These are phyloP conservation scores for Anomalospiza imberbis DNA, from an alignment of 2,797 vertebrate species.

Conservation along the genomic window DNA sequence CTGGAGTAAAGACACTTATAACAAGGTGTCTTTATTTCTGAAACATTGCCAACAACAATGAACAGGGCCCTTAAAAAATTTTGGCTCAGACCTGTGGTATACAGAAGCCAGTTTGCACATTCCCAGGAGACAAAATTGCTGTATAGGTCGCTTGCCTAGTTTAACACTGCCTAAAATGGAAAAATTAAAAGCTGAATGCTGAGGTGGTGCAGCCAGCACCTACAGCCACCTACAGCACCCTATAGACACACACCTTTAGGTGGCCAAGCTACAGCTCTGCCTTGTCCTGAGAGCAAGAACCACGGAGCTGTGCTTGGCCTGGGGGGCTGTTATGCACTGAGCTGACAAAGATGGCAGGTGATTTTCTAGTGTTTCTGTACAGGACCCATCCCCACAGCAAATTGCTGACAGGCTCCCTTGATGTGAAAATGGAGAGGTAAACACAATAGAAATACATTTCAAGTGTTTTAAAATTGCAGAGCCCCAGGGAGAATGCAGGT, in stretches of 20 bases:
- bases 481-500: neutral
- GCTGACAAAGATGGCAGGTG: neutral
- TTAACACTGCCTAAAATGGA: neutral
- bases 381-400: neutral
- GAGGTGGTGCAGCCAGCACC: neutral
- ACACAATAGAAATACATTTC: neutral
- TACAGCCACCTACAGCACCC: neutral
- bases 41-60: neutral
- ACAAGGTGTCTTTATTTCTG: neutral
- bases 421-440: neutral
- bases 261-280: neutral
- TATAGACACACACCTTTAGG: neutral
- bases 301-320: neutral
- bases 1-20: neutral
- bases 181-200: neutral
- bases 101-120: neutral
- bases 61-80: neutral
- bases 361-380: neutral
- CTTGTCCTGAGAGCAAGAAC: neutral
- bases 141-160: neutral
- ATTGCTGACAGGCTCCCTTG: neutral
- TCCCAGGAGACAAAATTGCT: neutral
- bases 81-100: neutral
- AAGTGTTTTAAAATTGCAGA: neutral
- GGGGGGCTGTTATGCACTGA: rapidly evolving